A percentile compares a stretch with the other conserved stretches of the same genome.
phyloP scores from a whole-genome alignment of 2,113 vertebrate species.

The Tor tambroides region DNA sequence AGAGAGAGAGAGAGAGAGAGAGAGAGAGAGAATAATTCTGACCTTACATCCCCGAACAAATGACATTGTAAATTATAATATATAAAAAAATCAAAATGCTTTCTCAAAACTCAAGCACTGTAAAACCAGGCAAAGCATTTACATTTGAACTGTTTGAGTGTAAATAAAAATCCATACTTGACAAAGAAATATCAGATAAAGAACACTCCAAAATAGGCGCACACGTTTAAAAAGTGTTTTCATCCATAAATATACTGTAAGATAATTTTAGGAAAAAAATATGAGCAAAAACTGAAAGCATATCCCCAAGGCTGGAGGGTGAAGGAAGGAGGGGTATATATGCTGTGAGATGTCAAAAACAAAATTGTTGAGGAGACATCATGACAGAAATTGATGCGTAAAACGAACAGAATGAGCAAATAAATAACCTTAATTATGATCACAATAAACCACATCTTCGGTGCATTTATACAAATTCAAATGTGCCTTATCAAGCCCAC shows the following conservation, averaged over 20 bases:
- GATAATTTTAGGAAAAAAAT: background rate
- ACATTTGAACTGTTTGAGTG: constrained; percentile 19
- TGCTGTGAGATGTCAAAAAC: constrained; percentile 40
- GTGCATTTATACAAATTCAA: constrained; percentile 50
- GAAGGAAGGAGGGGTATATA: constrained; percentile 14
- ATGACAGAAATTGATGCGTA: constrained; percentile 8
- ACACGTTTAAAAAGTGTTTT: background rate
- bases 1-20: too few relatives aligned
- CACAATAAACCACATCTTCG: background rate
- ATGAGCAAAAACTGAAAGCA: constrained; percentile 33
- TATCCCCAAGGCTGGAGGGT: constrained; percentile 21
- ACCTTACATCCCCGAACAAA: constrained; percentile 13
- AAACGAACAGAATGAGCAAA: background rate
- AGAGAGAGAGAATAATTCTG: constrained; percentile 21
- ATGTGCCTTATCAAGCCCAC: constrained; percentile 67
- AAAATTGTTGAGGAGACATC: constrained; percentile 36
- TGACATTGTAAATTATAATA: background rate
- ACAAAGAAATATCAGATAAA: background rate
- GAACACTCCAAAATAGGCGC: background rate
- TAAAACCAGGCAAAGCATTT: background rate
- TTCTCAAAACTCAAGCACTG: background rate
- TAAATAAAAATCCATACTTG: constrained; percentile 38
- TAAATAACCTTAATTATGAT: background rate
- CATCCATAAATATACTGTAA: background rate
- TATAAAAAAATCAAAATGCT: background rate